Conservation (phyloP, 2,888 invertebrate species). For the Ochropleura plecta region DNA sequence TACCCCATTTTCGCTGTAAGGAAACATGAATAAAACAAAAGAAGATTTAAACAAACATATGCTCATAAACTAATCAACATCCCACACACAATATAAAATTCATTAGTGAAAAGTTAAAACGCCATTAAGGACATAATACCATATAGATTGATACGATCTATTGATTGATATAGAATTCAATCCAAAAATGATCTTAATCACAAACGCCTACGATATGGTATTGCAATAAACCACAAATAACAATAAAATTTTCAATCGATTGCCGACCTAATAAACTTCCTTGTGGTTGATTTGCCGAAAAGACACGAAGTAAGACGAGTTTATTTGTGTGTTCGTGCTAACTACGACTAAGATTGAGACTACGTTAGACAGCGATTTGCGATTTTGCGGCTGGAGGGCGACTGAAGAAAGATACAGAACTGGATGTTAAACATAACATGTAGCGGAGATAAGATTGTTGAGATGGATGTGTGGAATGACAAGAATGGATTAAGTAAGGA, state of each 20-base stretch:
- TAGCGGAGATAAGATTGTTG: too few relatives aligned
- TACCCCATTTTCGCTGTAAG: neutral
- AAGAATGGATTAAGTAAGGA: too few relatives aligned
- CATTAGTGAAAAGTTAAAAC: constrained; percentile 7
- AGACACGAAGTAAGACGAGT: constrained; percentile 19
- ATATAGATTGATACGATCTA: constrained; percentile 16
- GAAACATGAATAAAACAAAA: neutral
- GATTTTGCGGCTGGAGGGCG: neutral
- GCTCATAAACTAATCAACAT: neutral
- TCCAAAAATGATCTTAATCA: constrained; percentile 16
- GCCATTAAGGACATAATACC: constrained; percentile 5
- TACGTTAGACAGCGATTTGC: constrained; percentile 3
- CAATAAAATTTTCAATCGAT: neutral
- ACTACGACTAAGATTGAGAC: constrained; percentile 4
- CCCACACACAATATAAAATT: constrained; percentile 26
- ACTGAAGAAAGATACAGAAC: too few relatives aligned
- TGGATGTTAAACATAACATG: too few relatives aligned
- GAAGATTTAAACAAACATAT: neutral
- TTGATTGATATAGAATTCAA: constrained; percentile 25
- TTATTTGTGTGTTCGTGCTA: constrained; percentile 1
- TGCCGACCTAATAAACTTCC: constrained; percentile 24
- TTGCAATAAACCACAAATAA: constrained; percentile 5
- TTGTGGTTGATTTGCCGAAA: constrained; percentile 14
- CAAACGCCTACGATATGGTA: constrained; percentile 16
- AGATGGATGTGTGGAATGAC: too few relatives aligned